Evolutionary conservation across 2,888 invertebrate species (phyloP), one percentile per base, ranked within the genome.

Genomic region (Gnatocerus cornutus): DNA sequence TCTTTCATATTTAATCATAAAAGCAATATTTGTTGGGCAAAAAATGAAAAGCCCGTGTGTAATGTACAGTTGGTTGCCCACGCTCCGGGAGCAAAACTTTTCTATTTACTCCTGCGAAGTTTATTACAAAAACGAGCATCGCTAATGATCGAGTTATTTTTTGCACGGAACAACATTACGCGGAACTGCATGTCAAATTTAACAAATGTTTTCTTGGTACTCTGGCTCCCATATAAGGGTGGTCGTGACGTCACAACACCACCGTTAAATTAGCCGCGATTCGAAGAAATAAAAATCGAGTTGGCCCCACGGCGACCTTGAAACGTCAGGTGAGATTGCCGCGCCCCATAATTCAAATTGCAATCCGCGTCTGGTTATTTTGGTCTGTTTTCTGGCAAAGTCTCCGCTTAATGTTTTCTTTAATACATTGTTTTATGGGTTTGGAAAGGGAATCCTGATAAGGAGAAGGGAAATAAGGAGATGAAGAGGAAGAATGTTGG

Each of bases 281-380:
- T 21, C 21, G 21, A 3, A 21, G 2, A 21, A 21, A 21, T 4
- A 21, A 21, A 21, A 21, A 21, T 21, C 21, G 1, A 21, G 21
- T 21, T 21, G 21, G 21, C 21, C 21, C 21, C 21, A 21, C 21
- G 21, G 1, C 7, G 43, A 59, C 59, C 59, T 59, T 59, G 59
- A 45, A 45, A 59, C 33, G 59, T 59, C 59, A 59, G 45, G 33
- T 46, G 27, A 33, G 50, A 10, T 62, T 50, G 50, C 46, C 10
- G 53, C 53, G 53, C 33, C 33, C 14, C 7, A 33, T 48, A 61
- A 61, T 61, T 48, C 48, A 61, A 46, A 61, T 61, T 61, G 43
- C 43, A 58, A 39, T 55, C 3, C 21, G 43, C 27, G 43, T 43
- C 21, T 21, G 21, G 39, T 41, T 59, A 59, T 45, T 59, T 59